Percentiles rank a stretch among this genome's conserved stretches.
phyloP scores from a whole-genome alignment of 2,888 invertebrate species.

The Agrotis ipsilon region DNA sequence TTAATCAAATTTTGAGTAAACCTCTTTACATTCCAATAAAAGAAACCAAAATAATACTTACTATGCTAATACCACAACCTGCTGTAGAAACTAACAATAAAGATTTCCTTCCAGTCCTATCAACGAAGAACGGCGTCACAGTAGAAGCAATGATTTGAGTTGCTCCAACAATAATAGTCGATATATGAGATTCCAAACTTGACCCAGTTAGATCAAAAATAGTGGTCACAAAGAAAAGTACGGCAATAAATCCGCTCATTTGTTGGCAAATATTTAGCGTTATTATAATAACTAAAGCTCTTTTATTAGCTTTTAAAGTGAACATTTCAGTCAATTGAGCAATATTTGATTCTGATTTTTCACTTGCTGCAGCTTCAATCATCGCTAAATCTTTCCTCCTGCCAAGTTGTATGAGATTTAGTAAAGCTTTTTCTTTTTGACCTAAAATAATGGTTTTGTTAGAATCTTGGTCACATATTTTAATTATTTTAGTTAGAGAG shows the following conservation, averaged over 20 bases:
- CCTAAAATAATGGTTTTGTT: slow-evolving; percentile 12
- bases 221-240: slow-evolving; percentile 67
- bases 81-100: slow-evolving; percentile 70
- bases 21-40: neutral
- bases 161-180: slow-evolving; percentile 72
- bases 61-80: slow-evolving; percentile 70
- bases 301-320: slow-evolving; percentile 68
- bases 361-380: slow-evolving; percentile 3
- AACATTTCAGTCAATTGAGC: slow-evolving; percentile 66
- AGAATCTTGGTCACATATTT: neutral
- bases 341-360: neutral
- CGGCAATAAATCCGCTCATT: slow-evolving; percentile 69
- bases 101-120: slow-evolving; percentile 68
- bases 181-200: slow-evolving; percentile 65
- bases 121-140: slow-evolving; percentile 70
- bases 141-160: slow-evolving; percentile 67
- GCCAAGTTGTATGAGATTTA: slow-evolving; percentile 25
- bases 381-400: slow-evolving; percentile 12
- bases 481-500: no score
- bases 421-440: slow-evolving; percentile 5
- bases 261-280: slow-evolving; percentile 69
- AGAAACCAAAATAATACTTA: slow-evolving; percentile 53
- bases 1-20: no score
- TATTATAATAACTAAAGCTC: slow-evolving; percentile 68
- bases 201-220: slow-evolving; percentile 73